Percentiles rank a stretch among this genome's conserved stretches.
phyloP scores from a whole-genome alignment of 2,113 vertebrate genomes.

The Struthidea cinerea region DNA sequence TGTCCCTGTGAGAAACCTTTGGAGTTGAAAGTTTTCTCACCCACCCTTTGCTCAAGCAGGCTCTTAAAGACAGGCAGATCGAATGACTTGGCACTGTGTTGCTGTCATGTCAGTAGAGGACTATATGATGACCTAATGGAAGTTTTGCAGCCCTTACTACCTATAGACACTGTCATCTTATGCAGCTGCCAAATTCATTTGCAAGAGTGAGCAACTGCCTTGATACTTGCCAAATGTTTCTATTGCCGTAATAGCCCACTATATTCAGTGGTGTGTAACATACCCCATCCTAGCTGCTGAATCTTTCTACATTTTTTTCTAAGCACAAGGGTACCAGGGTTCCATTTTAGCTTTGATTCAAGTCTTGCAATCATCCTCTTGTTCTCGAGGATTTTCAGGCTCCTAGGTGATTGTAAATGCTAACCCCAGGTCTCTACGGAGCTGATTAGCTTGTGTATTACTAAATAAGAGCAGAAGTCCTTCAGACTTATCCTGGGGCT shows the following conservation, averaged over 20 bases:
- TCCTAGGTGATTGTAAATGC: neutral
- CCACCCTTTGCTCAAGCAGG: neutral
- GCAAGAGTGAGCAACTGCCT: slow-evolving; percentile 33
- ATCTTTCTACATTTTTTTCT: neutral
- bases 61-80: slow-evolving; percentile 2
- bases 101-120: neutral
- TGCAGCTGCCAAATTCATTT: slow-evolving; percentile 46
- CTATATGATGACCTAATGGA: slow-evolving; percentile 51
- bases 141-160: slow-evolving; percentile 22
- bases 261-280: neutral
- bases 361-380: neutral
- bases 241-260: neutral
- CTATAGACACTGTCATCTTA: neutral
- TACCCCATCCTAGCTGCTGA: neutral
- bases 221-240: slow-evolving; percentile 18
- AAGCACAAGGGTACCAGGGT: neutral
- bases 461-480: neutral
- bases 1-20: neutral
- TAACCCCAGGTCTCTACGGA: neutral
- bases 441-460: neutral
- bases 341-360: slow-evolving; percentile 1
- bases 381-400: neutral
- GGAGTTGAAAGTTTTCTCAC: neutral
- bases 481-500: neutral
- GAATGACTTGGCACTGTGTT: neutral